Evolutionary conservation across 23 tunicate genomes (phyloP), one percentile per base, ranked within the genome.

Genomic region (Diplosoma virens): DNA sequence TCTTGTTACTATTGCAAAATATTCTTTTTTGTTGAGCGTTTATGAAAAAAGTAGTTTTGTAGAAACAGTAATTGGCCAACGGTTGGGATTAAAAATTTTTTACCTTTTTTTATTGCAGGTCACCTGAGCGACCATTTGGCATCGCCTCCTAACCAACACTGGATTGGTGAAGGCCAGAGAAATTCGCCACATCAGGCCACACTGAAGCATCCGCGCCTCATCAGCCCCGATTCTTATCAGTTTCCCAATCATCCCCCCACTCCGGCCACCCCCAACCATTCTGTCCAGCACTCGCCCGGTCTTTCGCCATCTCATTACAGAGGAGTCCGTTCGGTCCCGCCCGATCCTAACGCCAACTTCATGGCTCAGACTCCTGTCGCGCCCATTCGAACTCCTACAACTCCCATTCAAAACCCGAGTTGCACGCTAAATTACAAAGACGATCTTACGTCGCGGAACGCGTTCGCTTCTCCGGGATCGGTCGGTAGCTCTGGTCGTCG

Each of bases 71-170:
- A n/a, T n/a, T n/a, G n/a, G n/a, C n/a, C n/a, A n/a, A 41, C 9
- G 14, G 50, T 41, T 7, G 50, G 50, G 20, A 56, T 56, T 11
- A 56, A 5, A 11, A n/a, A 9, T 56, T n/a, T 56, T 11, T 9
- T 5, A 56, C 5, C 64, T 63, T 63, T 32, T 0, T 21, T 7
- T 79, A 77, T 69, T 84, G 6, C 66, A 86, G 93, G 93, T 30
- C 81, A 79, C 25, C 85, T 81, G 33, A 86, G 80, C 47, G 93
- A 86, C 37, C 54, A 27, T 64, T 70, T 80, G 32, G 81, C 84
- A 2, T 86, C 93, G 4, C 85, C 91, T 25, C 26, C 6, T 18
- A 48, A 79, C 25, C 67, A 53, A 54, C 87, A 82, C 30, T 67
- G 81, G 30, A 61, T 82, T 66, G 27, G 27, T 1, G 1, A 75